Base-by-base conservation (phyloP, 2,888 invertebrate genomes). In the Ophion costatus region DNA sequence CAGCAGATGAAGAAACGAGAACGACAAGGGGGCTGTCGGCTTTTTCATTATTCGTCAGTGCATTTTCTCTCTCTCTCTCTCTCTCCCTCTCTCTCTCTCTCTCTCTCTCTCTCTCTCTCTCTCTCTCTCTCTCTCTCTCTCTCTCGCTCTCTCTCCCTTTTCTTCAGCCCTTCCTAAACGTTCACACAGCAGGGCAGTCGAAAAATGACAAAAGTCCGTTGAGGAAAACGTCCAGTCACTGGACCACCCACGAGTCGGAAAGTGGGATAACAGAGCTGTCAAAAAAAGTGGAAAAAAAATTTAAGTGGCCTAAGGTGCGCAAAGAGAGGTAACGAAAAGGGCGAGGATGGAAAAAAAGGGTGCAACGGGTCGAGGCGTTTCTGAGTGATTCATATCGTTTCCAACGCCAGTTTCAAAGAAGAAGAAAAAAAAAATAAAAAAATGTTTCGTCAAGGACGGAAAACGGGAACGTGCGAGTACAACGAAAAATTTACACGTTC, bases 21-120 rank as follows among this genome's bases (percentile, higher is more conserved):
- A 45, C 51, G 67, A 14, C 14, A 59, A 29, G 74, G 66, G 73
- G 33, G 9, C 42, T 78, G 57, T 70, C 69, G 71, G 80, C 69
- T 84, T 86, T 86, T 86, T 86, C 85, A 86, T 86, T 86, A 82
- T 78, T 82, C 82, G 77, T 38, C 22, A 45, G 78, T 80, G 85
- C 70, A 78, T 74, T 45, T 67, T 75, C 67, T 17, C 10, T 64
- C 57, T 61, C 45, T 76, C 75, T 79, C 67, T n/a, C n/a, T n/a
- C n/a, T n/a, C n/a, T n/a, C n/a, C n/a, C n/a, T n/a, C n/a, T 79
- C 73, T 57, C 14, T 67, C 45, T 59, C 57, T 61, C 45, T 76
- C 75, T 75, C 67, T 17, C 10, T 64, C 57, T 61, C 45, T 76
- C 75, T 75, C 67, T 17, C 10, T 64, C 57, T 61, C 45, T 76